phyloP scores from a whole-genome alignment of 2,113 vertebrate species.

The Telmatochromis sp. region DNA sequence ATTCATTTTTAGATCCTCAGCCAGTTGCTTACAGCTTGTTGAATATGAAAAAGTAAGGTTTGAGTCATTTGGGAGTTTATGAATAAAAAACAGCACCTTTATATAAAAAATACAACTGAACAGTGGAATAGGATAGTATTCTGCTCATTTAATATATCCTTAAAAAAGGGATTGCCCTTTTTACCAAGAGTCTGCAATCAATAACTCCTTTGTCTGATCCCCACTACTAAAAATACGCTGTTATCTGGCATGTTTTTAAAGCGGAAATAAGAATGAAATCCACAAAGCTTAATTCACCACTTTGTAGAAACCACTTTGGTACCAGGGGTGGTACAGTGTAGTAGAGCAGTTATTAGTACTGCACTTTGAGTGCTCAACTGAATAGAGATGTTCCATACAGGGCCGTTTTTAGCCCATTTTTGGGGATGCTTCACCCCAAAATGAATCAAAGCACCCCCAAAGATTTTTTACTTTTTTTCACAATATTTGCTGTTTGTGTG shows the following conservation, averaged over 20 bases:
- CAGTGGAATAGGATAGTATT: background rate
- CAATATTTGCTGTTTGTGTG: too few relatives aligned
- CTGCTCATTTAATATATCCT: background rate
- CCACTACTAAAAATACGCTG: background rate
- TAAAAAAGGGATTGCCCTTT: background rate
- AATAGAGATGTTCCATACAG: background rate
- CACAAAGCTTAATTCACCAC: background rate
- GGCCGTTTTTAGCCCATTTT: too few relatives aligned
- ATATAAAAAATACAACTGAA: background rate
- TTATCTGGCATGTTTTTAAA: background rate
- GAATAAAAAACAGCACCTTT: background rate
- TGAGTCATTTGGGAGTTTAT: background rate
- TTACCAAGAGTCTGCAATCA: background rate
- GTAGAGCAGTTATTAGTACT: background rate
- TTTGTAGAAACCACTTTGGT: background rate
- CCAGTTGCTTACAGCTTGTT: background rate
- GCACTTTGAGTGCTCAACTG: background rate
- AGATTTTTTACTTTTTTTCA: too few relatives aligned
- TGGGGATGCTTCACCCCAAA: too few relatives aligned
- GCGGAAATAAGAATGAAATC: background rate
- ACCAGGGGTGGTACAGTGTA: background rate
- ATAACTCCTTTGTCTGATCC: background rate
- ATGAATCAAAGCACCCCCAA: too few relatives aligned
- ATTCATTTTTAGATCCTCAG: background rate
- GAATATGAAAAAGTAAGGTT: background rate